Conservation (phyloP, 2,888 invertebrate species). For the Drosophila merina region DNA sequence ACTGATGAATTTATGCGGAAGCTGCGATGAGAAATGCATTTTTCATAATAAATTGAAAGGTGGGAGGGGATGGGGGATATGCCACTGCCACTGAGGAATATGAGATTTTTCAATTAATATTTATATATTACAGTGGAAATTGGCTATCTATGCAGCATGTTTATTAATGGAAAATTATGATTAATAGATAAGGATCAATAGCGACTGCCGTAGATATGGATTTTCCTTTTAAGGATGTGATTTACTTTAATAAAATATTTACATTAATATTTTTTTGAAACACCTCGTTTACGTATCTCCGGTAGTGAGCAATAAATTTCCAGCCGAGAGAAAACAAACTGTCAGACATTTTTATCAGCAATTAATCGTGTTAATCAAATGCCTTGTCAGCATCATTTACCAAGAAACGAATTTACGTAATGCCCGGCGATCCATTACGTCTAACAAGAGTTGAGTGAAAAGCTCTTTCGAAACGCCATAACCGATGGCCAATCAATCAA, state of each 20-base stretch:
- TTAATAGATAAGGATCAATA: not conserved
- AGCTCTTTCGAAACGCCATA: slow-evolving; percentile 61
- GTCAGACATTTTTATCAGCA: slow-evolving; percentile 80
- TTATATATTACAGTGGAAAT: slow-evolving; percentile 37
- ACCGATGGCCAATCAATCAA: slow-evolving; percentile 79
- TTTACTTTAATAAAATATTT: not conserved
- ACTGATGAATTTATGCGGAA: slow-evolving; percentile 78
- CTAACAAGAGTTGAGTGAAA: slow-evolving; percentile 61
- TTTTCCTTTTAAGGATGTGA: not conserved
- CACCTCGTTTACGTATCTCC: slow-evolving; percentile 53
- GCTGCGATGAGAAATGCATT: slow-evolving; percentile 66
- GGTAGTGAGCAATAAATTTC: slow-evolving; percentile 63
- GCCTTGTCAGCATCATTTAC: slow-evolving; percentile 83
- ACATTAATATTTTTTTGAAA: slow-evolving; percentile 21
- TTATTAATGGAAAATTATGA: not conserved
- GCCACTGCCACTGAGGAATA: slow-evolving; percentile 25
- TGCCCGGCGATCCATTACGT: slow-evolving; percentile 56
- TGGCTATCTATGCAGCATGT: not conserved
- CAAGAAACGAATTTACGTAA: slow-evolving; percentile 68
- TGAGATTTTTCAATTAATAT: slow-evolving; percentile 52
- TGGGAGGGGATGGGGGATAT: not conserved
- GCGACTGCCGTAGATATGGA: too few species aligned
- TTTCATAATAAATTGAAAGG: slow-evolving; percentile 75
- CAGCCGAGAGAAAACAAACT: slow-evolving; percentile 52
- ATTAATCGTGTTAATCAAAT: slow-evolving; percentile 83